Evolutionary conservation across 2,888 invertebrate species (phyloP).

Genomic region (Sepiola atlantica): DNA sequence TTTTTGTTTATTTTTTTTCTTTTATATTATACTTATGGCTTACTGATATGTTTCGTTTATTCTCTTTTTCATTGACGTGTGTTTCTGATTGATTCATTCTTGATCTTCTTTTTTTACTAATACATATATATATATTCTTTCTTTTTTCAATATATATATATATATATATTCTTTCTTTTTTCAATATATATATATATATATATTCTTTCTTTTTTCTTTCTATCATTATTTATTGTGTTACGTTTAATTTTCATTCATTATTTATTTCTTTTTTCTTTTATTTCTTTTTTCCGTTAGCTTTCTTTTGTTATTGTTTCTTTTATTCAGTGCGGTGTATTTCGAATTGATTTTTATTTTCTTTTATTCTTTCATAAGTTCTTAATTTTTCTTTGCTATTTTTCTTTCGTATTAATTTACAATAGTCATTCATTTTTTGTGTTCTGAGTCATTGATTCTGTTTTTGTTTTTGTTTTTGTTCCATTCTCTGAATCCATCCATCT

Average conservation of each 20-base stretch:
- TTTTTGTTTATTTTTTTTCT: too few species aligned
- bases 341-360: not conserved
- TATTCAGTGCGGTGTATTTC: not conserved
- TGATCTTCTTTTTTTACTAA: too few species aligned
- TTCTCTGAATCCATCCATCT: not conserved
- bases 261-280: not conserved
- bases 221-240: not conserved
- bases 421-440: not conserved
- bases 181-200: too few species aligned
- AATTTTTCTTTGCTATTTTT: not conserved
- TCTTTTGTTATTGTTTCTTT: not conserved
- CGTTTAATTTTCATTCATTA: not conserved
- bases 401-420: not conserved
- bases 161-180: too few species aligned
- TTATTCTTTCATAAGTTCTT: not conserved
- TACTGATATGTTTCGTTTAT: too few species aligned
- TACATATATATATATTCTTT: too few species aligned
- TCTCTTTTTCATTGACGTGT: too few species aligned
- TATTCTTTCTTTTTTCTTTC: not conserved
- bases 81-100: too few species aligned
- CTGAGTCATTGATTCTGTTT: too few species aligned
- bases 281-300: not conserved
- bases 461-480: not conserved
- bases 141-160: too few species aligned
- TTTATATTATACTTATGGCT: too few species aligned